phyloP scores from a whole-genome alignment of 2,797 vertebrate genomes.

The Melanotaenia boesemani region DNA sequence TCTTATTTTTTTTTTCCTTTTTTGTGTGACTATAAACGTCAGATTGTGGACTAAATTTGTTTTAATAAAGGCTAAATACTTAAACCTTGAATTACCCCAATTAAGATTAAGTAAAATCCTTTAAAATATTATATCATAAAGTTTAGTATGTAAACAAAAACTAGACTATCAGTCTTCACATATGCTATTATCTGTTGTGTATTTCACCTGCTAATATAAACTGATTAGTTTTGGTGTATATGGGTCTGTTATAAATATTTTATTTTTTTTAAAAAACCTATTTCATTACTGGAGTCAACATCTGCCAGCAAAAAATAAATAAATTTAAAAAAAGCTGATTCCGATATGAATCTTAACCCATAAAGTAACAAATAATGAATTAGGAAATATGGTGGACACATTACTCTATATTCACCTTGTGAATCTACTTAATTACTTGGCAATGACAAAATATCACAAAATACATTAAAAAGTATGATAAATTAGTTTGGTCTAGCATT shows the following conservation, averaged over 20 bases:
- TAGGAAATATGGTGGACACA: not conserved
- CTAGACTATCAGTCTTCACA: not conserved
- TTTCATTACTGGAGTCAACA: not conserved
- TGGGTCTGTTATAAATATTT: no score
- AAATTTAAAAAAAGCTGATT: no score
- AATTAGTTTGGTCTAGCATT: not conserved
- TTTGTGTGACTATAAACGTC: not conserved
- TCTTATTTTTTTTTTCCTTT: no score
- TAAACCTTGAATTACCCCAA: not conserved
- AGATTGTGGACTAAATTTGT: not conserved
- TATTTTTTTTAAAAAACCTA: not conserved
- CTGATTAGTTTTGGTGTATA: not conserved
- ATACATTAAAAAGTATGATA: not conserved
- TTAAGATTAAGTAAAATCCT: not conserved
- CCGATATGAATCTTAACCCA: not conserved
- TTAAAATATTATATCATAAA: not conserved
- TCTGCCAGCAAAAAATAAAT: not conserved
- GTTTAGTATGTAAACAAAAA: not conserved
- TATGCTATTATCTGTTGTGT: not conserved
- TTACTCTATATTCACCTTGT: not conserved
- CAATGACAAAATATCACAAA: not conserved
- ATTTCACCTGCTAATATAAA: not conserved
- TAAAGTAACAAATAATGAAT: not conserved
- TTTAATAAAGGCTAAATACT: not conserved
- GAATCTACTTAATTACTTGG: not conserved